Conservation (phyloP, 2,888 invertebrate genomes). For the Nyleta sp. region DNA sequence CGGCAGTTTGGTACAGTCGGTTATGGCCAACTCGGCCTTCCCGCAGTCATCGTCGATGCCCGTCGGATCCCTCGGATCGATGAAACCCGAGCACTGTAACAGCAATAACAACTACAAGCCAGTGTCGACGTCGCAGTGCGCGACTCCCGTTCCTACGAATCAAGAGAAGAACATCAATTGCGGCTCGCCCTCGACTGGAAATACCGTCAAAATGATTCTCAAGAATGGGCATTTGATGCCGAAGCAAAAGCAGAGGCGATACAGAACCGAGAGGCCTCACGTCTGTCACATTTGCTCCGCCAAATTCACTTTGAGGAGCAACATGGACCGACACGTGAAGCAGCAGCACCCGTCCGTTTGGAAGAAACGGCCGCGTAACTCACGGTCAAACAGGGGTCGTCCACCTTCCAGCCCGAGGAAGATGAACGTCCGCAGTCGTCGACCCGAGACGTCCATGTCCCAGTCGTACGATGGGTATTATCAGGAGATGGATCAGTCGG, state of each 20-base stretch:
- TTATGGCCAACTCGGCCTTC: slow-evolving; percentile 69
- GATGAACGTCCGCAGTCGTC: slow-evolving; percentile 48
- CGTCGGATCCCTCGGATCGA: slow-evolving; percentile 18
- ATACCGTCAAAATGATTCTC: slow-evolving; percentile 93
- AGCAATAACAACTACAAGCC: slow-evolving; percentile 68
- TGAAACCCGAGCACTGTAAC: slow-evolving; percentile 57
- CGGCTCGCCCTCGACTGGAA: slow-evolving; percentile 82
- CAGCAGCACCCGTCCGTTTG: slow-evolving; percentile 96
- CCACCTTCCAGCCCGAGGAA: slow-evolving; percentile 79
- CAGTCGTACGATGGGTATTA: slow-evolving; percentile 70
- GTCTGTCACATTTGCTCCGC: slow-evolving; percentile 96
- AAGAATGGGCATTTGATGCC: slow-evolving; percentile 96
- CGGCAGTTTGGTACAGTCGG: slow-evolving; percentile 84
- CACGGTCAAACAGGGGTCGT: slow-evolving; percentile 84
- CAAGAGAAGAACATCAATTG: slow-evolving; percentile 72
- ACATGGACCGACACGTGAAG: slow-evolving; percentile 97
- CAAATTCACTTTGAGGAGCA: slow-evolving; percentile 94
- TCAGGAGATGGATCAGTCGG: slow-evolving; percentile 74
- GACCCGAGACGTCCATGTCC: slow-evolving; percentile 41
- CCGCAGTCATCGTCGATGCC: slow-evolving; percentile 39
- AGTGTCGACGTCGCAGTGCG: slow-evolving; percentile 47
- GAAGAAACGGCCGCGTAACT: slow-evolving; percentile 89
- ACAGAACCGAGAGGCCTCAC: slow-evolving; percentile 95
- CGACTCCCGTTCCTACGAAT: slow-evolving; percentile 36
- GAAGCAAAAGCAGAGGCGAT: slow-evolving; percentile 95